Conservation (phyloP, 1,140 invertebrate genomes). For the Drosophila ananassae region DNA sequence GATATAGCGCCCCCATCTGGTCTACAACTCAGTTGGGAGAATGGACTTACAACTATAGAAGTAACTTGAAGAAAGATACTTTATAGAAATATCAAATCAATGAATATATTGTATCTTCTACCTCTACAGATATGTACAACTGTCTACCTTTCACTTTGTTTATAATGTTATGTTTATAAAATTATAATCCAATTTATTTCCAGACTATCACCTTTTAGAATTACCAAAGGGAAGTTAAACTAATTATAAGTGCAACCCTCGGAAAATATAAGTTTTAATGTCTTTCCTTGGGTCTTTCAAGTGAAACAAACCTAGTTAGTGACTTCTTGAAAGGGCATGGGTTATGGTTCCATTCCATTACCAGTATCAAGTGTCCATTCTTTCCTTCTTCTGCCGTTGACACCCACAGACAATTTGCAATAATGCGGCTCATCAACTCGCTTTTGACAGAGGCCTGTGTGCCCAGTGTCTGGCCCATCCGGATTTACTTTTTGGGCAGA, state of each 20-base stretch:
- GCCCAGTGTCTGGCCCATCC: not conserved
- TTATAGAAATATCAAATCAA: too few relatives aligned
- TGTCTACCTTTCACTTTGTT: too few relatives aligned
- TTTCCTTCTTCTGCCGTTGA: constrained; percentile 28
- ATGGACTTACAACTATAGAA: constrained; percentile 18
- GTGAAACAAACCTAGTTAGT: not conserved
- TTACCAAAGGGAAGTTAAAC: not conserved
- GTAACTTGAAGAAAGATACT: constrained; percentile 6
- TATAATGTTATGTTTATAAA: not conserved
- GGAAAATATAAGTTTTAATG: not conserved
- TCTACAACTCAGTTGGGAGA: constrained; percentile 32
- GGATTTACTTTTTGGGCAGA: constrained; percentile 18
- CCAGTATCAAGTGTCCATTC: constrained; percentile 56
- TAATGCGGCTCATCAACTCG: constrained; percentile 68
- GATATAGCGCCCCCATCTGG: constrained; percentile 19
- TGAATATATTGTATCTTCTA: too few relatives aligned
- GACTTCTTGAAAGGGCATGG: not conserved
- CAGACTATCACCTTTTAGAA: not conserved
- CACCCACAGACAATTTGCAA: constrained; percentile 71
- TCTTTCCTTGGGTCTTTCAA: not conserved
- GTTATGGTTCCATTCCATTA: not conserved
- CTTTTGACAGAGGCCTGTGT: constrained; percentile 41
- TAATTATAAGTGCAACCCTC: not conserved
- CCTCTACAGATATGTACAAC: too few relatives aligned
- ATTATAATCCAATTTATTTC: not conserved